Base-by-base conservation (phyloP, 2,113 vertebrate species). In the Burhinus oedicnemus region DNA sequence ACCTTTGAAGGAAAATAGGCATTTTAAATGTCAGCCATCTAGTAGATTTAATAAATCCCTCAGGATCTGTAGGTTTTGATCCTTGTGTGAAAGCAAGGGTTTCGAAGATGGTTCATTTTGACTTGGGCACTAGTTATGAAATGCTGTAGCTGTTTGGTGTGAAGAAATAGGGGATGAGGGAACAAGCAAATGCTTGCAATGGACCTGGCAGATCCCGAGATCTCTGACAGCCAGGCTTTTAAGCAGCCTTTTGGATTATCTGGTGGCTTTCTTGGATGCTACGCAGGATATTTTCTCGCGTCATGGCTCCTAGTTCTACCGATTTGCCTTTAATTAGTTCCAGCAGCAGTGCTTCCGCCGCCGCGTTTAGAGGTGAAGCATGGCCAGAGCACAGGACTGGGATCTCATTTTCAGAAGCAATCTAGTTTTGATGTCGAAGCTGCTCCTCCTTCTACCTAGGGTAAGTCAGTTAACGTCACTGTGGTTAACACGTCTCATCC, bases 291-390 rank as follows among this genome's bases (percentile, higher is more conserved):
- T 94, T 96, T 95, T 36, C 89, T 87, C 40, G 8, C 5, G 1
- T 72, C 30, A 9, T 76, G 95, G 44, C 94, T 94, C 55, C 77
- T 52, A 9, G 49, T 76, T 84, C 51, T 84, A 72, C 89, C 9
- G 1, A 80, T 95, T 83, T 91, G 74, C 91, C 81, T 91, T 93
- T 90, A 78, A 93, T 96, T 95, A 96, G 95, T 93, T 94, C 87
- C 78, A 93, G 93, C 32, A 90, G 89, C 83, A 34, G 61, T 2
- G 27, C 76, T 83, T 55, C 58, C 11, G 13, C 72, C 79, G 61
- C 80, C 3, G 8, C 26, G 2, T 80, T 55, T 29, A 8, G 72
- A 84, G 86, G 81, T 84, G 91, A 91, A 54, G 79, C 80, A 19
- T 16, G 88, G 77, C 91, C 81, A 38, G 74, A 34, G 81, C 70